A percentile compares a stretch with the other conserved stretches of the same genome.
These are phyloP conservation scores for Iguana delicatissima DNA, from an alignment of 2,797 vertebrate genomes.

Conservation along the genomic window DNA sequence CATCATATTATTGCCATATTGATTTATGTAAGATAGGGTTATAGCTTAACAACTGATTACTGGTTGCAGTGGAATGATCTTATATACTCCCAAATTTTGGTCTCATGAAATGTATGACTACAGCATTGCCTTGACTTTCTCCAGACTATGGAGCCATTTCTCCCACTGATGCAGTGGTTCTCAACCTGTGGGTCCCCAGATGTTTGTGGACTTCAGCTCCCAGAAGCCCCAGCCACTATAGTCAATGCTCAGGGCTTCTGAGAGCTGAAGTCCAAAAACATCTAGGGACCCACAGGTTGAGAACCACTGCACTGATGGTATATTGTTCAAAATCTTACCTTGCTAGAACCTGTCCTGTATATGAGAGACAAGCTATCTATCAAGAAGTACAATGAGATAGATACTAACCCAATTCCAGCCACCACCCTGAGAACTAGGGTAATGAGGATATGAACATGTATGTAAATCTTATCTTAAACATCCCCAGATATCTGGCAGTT, in stretches of 20 bases:
- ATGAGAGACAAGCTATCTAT: background rate
- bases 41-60: background rate
- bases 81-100: background rate
- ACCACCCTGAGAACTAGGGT: background rate
- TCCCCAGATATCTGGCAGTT: too few species aligned
- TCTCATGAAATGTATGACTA: background rate
- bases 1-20: conserved; percentile 29
- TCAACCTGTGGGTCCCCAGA: too few species aligned
- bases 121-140: background rate
- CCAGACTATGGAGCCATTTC: background rate
- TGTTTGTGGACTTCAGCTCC: too few species aligned
- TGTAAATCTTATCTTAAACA: too few species aligned
- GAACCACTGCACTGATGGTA: background rate
- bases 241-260: too few species aligned
- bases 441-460: background rate
- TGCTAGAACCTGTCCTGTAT: too few species aligned
- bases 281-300: too few species aligned
- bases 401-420: background rate
- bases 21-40: conserved; percentile 3
- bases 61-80: background rate
- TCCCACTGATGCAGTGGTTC: background rate
- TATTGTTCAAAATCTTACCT: background rate
- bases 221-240: too few species aligned
- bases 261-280: too few species aligned
- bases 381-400: background rate